A percentile compares a stretch with the other conserved stretches of the same genome.
Conservation (phyloP, 2,888 invertebrate genomes). For the Julus scandinavius region DNA sequence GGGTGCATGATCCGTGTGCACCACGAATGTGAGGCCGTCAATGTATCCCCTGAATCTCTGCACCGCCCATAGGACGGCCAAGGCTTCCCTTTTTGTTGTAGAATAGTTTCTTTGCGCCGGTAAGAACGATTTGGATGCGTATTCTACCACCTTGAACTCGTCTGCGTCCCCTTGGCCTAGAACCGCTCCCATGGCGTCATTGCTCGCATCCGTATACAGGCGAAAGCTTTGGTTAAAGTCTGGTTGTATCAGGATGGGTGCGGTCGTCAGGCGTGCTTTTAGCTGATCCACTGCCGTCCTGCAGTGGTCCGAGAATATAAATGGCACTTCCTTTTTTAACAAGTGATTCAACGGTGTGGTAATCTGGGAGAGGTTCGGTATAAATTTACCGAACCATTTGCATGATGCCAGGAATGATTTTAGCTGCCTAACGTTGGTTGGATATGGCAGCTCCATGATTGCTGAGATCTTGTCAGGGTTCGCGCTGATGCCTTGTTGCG, state of each 20-base stretch:
- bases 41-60: too few relatives aligned
- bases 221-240: background rate
- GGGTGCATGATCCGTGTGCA: too few relatives aligned
- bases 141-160: too few relatives aligned
- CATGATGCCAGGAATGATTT: background rate
- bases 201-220: background rate
- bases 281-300: background rate
- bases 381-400: background rate
- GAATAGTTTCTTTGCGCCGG: too few relatives aligned
- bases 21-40: too few relatives aligned
- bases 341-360: background rate
- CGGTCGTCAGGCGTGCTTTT: background rate
- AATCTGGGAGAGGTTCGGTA: background rate
- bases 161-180: background rate
- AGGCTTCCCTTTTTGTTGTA: too few relatives aligned
- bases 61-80: too few relatives aligned
- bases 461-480: background rate
- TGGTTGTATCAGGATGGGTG: background rate
- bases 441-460: background rate
- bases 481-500: background rate
- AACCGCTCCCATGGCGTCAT: background rate
- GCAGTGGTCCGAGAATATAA: background rate
- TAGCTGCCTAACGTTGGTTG: background rate
- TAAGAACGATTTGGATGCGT: too few relatives aligned
- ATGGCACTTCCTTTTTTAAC: background rate